A percentile compares a stretch with the other conserved stretches of the same genome.
Conservation (phyloP, 2,113 vertebrate species). For the Uropsilus gracilis region DNA sequence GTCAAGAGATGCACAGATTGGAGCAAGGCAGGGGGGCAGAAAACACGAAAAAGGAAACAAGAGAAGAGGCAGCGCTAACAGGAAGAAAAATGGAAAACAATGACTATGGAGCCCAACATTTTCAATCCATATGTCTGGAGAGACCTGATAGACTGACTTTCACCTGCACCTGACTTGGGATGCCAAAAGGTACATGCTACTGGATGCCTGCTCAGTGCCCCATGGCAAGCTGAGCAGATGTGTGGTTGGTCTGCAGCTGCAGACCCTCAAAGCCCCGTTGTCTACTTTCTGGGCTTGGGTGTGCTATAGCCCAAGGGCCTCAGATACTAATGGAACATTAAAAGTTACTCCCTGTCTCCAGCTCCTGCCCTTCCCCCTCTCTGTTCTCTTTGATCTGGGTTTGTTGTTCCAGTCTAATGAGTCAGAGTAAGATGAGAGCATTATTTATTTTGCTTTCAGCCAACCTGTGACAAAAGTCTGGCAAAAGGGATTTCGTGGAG, state of each 20-base stretch:
- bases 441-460: neutral
- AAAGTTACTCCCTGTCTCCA: accelerated
- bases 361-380: accelerated
- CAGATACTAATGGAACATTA: neutral
- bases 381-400: neutral
- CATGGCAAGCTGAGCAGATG: neutral
- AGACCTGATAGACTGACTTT: accelerated
- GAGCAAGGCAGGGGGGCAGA: accelerated
- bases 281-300: neutral
- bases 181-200: accelerated
- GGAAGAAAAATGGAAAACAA: neutral
- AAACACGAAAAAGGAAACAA: neutral
- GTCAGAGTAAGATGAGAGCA: neutral
- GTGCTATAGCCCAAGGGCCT: neutral
- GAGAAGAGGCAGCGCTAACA: neutral
- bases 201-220: neutral
- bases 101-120: neutral
- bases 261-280: neutral
- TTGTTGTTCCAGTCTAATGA: neutral
- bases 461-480: neutral
- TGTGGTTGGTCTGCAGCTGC: neutral
- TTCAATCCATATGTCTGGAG: neutral
- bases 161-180: neutral
- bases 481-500: neutral
- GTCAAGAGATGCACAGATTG: no score